Evolutionary conservation across 2,797 vertebrate genomes (phyloP).

Genomic region (Arnoldichthys spilopterus): DNA sequence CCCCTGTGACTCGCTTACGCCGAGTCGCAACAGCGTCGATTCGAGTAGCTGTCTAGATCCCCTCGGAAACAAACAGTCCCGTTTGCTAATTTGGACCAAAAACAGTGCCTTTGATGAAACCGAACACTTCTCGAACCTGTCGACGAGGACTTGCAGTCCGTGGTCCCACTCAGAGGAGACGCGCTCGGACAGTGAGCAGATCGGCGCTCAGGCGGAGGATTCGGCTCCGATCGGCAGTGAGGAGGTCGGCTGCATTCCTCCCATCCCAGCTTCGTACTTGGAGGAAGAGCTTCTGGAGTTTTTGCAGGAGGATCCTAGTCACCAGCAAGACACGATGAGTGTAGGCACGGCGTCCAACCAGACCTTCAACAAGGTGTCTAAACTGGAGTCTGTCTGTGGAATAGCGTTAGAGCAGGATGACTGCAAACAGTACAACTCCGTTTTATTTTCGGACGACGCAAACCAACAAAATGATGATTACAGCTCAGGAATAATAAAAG

Average conservation of each 20-base stretch:
- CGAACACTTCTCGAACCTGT: constrained; percentile 99
- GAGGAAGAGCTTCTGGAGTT: constrained; percentile 96
- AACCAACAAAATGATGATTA: constrained; percentile 88
- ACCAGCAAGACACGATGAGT: constrained; percentile 81
- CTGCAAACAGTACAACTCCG: constrained; percentile 85
- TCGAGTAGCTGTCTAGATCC: constrained; percentile 92
- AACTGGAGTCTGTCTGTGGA: constrained; percentile 98
- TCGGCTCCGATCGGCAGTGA: constrained; percentile 85
- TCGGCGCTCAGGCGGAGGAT: constrained; percentile 87
- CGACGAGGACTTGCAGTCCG: constrained; percentile 98
- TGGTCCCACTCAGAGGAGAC: constrained; percentile 99
- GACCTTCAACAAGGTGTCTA: constrained; percentile 92
- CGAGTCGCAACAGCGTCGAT: constrained; percentile 88
- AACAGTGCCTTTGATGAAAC: constrained; percentile 99
- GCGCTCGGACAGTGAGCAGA: constrained; percentile 95
- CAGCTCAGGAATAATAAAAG: constrained; percentile 98
- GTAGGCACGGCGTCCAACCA: constrained; percentile 83
- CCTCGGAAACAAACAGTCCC: constrained; percentile 97
- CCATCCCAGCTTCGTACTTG: constrained; percentile 89
- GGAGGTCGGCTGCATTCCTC: constrained; percentile 90
- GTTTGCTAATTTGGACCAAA: constrained; percentile 99
- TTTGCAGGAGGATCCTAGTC: constrained; percentile 86
- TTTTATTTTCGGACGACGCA: constrained; percentile 82
- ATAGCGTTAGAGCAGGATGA: constrained; percentile 93
- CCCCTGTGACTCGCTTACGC: constrained; percentile 88